phyloP scores from a whole-genome alignment of 2,797 vertebrate species.

The Atherinosoma microstoma region DNA sequence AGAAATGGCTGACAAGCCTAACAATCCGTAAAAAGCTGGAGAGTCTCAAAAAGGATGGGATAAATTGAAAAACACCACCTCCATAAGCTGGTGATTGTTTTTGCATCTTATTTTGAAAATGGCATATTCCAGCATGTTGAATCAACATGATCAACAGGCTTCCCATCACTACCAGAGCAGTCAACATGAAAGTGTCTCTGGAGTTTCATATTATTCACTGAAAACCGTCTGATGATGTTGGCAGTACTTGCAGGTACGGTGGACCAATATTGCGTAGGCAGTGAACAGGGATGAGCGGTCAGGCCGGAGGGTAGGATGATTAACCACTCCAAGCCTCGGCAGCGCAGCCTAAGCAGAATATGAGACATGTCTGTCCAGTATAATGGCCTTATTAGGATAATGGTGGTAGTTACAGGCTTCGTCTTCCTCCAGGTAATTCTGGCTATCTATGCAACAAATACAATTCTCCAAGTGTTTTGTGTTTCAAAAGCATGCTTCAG shows the following conservation, averaged over 20 bases:
- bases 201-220: slow-evolving; percentile 21
- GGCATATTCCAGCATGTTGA: slow-evolving; percentile 16
- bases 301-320: slow-evolving; percentile 67
- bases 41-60: slow-evolving; percentile 14
- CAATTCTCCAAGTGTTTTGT: slow-evolving; percentile 63
- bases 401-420: slow-evolving; percentile 72
- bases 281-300: slow-evolving; percentile 43
- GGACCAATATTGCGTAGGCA: slow-evolving; percentile 48
- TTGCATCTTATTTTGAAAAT: not conserved
- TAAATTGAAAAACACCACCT: slow-evolving; percentile 3
- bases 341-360: slow-evolving; percentile 49
- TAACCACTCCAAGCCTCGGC: slow-evolving; percentile 65
- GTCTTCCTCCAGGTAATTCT: slow-evolving; percentile 69
- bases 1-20: slow-evolving; percentile 21
- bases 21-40: slow-evolving; percentile 44
- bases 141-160: slow-evolving; percentile 28
- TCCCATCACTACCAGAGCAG: slow-evolving; percentile 3
- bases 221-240: slow-evolving; percentile 18
- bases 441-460: slow-evolving; percentile 49
- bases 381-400: slow-evolving; percentile 83
- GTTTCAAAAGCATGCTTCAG: slow-evolving; percentile 35
- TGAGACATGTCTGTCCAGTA: slow-evolving; percentile 53
- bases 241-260: slow-evolving; percentile 36
- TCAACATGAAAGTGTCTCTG: slow-evolving; percentile 2
- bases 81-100: not conserved